Percentiles rank a stretch among this genome's conserved stretches.
Conservation (phyloP, 1,140 invertebrate species). For the Drosophila teissieri region DNA sequence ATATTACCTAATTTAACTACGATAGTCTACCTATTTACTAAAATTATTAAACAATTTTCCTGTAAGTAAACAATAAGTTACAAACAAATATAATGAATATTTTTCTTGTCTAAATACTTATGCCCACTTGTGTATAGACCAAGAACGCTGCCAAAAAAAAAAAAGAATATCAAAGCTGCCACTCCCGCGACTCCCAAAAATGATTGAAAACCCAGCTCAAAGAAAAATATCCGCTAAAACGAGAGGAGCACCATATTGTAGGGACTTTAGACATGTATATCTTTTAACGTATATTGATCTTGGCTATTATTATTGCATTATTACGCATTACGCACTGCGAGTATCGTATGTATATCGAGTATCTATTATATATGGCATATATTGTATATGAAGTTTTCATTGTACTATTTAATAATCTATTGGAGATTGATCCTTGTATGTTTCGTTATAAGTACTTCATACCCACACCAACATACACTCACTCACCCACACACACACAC, state of each 20-base stretch:
- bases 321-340: conserved; percentile 66
- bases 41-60: too few species aligned
- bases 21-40: too few species aligned
- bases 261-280: conserved; percentile 46
- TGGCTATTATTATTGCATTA: conserved; percentile 80
- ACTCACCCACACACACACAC: conserved; percentile 10
- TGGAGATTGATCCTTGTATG: conserved; percentile 78
- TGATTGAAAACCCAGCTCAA: conserved; percentile 30
- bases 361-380: conserved; percentile 71
- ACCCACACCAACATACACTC: conserved; percentile 40
- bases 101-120: too few species aligned
- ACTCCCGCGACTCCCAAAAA: conserved; percentile 42
- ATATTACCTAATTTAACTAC: too few species aligned
- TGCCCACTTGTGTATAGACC: too few species aligned
- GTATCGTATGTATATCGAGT: conserved; percentile 60
- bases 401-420: conserved; percentile 81
- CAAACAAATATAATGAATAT: too few species aligned
- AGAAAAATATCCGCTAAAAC: conserved; percentile 10
- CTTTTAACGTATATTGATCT: conserved; percentile 59
- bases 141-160: conserved; percentile 58
- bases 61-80: too few species aligned
- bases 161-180: conserved; percentile 65
- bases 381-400: conserved; percentile 82
- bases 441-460: conserved; percentile 71
- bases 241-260: conserved; percentile 44